Evolutionary conservation across 2,113 vertebrate genomes (phyloP), one percentile per base, ranked within the genome.

Genomic region (Platysternon megacephalum): DNA sequence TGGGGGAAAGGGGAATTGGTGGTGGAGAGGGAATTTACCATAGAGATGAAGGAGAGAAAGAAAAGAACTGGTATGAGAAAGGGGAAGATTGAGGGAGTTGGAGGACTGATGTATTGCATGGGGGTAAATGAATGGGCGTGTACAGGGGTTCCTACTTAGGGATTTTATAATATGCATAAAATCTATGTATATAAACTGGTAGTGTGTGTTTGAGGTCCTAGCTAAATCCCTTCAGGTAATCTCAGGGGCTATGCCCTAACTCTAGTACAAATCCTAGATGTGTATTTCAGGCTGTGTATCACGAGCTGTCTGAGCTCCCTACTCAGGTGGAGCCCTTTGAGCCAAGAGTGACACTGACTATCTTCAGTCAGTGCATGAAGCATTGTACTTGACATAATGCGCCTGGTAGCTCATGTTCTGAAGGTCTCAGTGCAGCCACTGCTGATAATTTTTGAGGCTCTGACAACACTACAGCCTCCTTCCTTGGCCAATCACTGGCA

Each of bases 341-440:
- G 65, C 16, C 65, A 68, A 68, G 35, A 21, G 16, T 68, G 65
- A 68, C 35, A 21, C 35, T 61, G 32, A 88, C 21, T 90, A 82
- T 81, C 92, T 76, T 74, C 68, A 76, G 4, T 56, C 79, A 55
- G 29, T 12, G 4, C 5, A 1, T 82, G 53, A 74, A 93, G 46
- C 46, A 93, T 42, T 6, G 8, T 19, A n/a, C 0, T 0, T 0
- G 0, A 29, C 28, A n/a, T 11, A 16, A 53, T n/a, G 5, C 39
- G 53, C 53, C 51, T 91, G 86, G 17, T 52, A 17, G 16, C 16
- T 68, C 35, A 68, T 21, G 35, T 39, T 14, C 61, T 65, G 61
- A 89, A 61, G 35, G 48, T 10, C 19, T 83, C 74, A 42, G 44
- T 89, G 65, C 58, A 90, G 16, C 39, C 1, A 1, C 29, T 35